phyloP scores from a whole-genome alignment of 2,888 invertebrate genomes.

The Ariolimax columbianus region DNA sequence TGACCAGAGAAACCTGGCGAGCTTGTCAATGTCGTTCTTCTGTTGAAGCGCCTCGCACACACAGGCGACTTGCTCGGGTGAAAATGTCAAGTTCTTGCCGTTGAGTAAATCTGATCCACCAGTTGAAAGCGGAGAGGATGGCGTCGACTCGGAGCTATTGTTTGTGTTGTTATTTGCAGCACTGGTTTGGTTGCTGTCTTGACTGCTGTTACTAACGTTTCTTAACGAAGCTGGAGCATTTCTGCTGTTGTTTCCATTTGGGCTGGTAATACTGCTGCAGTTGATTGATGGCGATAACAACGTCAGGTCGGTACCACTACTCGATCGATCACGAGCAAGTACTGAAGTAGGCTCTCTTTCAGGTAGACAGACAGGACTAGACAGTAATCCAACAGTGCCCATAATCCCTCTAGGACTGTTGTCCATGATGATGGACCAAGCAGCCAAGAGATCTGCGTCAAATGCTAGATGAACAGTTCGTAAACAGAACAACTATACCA shows the following conservation, averaged over 20 bases:
- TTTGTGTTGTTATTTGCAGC: not conserved
- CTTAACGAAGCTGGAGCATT: not conserved
- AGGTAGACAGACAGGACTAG: not conserved
- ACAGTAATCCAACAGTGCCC: not conserved
- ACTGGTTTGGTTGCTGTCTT: constrained; percentile 17
- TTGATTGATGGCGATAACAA: not conserved
- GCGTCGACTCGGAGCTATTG: not conserved
- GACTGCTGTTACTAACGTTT: not conserved
- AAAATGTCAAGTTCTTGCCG: constrained; percentile 85
- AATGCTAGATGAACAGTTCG: not conserved
- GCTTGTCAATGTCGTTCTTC: constrained; percentile 95
- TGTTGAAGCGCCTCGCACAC: constrained; percentile 98
- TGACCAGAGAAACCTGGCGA: constrained; percentile 97
- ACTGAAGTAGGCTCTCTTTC: not conserved
- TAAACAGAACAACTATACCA: not conserved
- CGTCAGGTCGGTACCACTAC: not conserved
- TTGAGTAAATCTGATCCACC: constrained; percentile 53
- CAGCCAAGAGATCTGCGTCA: not conserved
- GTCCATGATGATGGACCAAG: not conserved
- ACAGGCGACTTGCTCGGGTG: constrained; percentile 99
- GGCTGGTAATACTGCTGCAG: not conserved
- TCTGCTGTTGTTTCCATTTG: not conserved
- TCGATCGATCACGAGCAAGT: not conserved
- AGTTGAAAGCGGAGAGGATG: not conserved
- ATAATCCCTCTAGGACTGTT: not conserved